Percentiles rank a stretch among this genome's conserved stretches.
These are phyloP conservation scores for Drosophila lini DNA, from an alignment of 1,140 invertebrate species.

Conservation along the genomic window DNA sequence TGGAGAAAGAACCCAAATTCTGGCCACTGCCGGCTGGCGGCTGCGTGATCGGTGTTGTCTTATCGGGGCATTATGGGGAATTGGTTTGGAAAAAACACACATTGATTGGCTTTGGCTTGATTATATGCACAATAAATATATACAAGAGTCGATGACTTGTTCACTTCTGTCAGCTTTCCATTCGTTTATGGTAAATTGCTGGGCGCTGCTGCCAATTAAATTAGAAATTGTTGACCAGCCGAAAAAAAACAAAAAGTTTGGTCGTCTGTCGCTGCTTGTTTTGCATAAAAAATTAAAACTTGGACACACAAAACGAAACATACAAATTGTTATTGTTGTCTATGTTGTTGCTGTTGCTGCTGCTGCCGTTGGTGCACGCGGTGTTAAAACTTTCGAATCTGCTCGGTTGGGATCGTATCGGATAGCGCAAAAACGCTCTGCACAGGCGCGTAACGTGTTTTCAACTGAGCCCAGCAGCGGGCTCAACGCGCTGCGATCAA, in stretches of 20 bases:
- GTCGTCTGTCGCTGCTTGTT: constrained; percentile 50
- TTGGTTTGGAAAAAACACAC: constrained; percentile 31
- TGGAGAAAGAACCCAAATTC: constrained; percentile 21
- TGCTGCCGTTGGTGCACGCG: constrained; percentile 44
- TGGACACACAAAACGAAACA: constrained; percentile 58
- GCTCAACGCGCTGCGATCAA: constrained; percentile 43
- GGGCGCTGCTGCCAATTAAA: constrained; percentile 70
- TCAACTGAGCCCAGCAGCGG: constrained; percentile 60
- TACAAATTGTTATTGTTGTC: constrained; percentile 48
- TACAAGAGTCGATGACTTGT: constrained; percentile 36
- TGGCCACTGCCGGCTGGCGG: background rate
- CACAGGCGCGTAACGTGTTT: constrained; percentile 78
- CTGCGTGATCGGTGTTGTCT: constrained; percentile 28
- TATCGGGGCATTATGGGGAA: constrained; percentile 29
- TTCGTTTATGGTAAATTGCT: constrained; percentile 74
- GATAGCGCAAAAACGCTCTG: constrained; percentile 69
- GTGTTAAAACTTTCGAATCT: constrained; percentile 66
- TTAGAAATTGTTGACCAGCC: constrained; percentile 77
- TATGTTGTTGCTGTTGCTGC: constrained; percentile 16
- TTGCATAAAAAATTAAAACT: constrained; percentile 78
- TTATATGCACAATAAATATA: constrained; percentile 72
- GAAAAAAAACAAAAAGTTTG: constrained; percentile 27
- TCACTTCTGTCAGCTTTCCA: constrained; percentile 70
- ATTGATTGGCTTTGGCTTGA: constrained; percentile 77
- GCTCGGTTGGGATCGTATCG: constrained; percentile 22